A percentile compares a stretch with the other conserved stretches of the same genome.
Conservation (phyloP, 2,888 invertebrate genomes). For the Ceramica pisi region DNA sequence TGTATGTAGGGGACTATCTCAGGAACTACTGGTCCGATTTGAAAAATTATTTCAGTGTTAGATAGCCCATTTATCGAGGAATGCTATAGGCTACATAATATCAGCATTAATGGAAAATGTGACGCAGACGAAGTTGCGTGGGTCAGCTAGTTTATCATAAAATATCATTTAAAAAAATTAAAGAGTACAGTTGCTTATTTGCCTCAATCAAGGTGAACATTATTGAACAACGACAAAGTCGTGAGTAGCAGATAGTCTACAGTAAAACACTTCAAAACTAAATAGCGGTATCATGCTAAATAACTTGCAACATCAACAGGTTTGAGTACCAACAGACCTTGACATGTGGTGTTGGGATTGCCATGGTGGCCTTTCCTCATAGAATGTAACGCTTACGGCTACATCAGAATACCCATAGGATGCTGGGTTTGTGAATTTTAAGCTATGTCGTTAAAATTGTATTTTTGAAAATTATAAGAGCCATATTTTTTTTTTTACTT, state of each 20-base stretch:
- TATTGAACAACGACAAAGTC: too few species aligned
- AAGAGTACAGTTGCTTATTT: too few species aligned
- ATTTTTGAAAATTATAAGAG: not conserved
- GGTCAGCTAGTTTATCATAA: too few species aligned
- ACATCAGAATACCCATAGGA: constrained; percentile 14
- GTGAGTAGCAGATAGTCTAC: not conserved
- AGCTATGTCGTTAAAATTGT: not conserved
- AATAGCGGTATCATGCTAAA: not conserved
- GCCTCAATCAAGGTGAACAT: too few species aligned
- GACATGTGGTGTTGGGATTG: constrained; percentile 18
- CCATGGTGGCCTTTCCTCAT: constrained; percentile 18
- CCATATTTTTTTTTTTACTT: not conserved
- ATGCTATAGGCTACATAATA: too few species aligned
- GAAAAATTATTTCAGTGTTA: too few species aligned
- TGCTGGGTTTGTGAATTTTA: not conserved
- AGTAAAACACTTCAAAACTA: constrained; percentile 4
- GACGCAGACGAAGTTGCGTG: too few species aligned
- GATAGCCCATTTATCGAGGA: too few species aligned
- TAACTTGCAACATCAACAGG: constrained; percentile 38
- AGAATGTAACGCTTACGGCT: not conserved
- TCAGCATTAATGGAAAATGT: too few species aligned
- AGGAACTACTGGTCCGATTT: too few species aligned
- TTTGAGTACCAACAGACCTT: constrained; percentile 26
- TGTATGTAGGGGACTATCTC: too few species aligned
- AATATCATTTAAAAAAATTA: too few species aligned